A percentile compares a stretch with the other conserved stretches of the same genome.
Evolutionary conservation across 2,888 invertebrate species (phyloP).

Genomic region (Octonoba sinensis): DNA sequence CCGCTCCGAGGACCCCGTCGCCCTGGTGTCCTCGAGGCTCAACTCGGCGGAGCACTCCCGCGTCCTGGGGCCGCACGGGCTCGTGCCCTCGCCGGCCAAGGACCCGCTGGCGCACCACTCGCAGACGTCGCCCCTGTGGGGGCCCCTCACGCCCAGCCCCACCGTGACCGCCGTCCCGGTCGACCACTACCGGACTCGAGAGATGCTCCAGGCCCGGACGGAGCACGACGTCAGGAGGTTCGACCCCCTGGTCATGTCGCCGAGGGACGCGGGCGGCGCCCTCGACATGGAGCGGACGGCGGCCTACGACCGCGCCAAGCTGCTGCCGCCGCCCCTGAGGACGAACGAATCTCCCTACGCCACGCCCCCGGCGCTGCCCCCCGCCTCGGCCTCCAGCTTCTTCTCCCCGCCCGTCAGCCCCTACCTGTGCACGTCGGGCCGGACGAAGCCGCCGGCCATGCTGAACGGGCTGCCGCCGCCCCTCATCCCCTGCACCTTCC

Average conservation of each 20-base stretch:
- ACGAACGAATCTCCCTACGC: conserved; percentile 56
- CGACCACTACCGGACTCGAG: conserved; percentile 44
- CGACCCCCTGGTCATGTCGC: conserved; percentile 40
- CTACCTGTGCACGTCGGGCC: conserved; percentile 36
- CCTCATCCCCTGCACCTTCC: conserved; percentile 60
- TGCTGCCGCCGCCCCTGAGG: conserved; percentile 59
- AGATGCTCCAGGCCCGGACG: conserved; percentile 29
- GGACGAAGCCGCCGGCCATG: conserved; percentile 46
- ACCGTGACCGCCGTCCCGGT: conserved; percentile 41
- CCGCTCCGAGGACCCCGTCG: conserved; percentile 38
- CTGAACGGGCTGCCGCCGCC: conserved; percentile 60
- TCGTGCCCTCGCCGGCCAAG: conserved; percentile 55
- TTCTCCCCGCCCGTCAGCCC: conserved; percentile 60
- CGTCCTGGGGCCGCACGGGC: conserved; percentile 47
- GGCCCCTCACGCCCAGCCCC: conserved; percentile 55
- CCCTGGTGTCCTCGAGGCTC: conserved; percentile 40
- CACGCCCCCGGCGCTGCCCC: conserved; percentile 49
- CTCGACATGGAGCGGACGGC: conserved; percentile 46
- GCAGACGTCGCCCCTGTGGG: conserved; percentile 55
- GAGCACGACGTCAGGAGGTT: conserved; percentile 35
- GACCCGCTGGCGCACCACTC: conserved; percentile 43
- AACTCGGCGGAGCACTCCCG: conserved; percentile 44
- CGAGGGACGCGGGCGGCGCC: conserved; percentile 41
- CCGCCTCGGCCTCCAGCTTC: conserved; percentile 54
- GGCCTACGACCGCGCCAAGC: conserved; percentile 73